phyloP scores from a whole-genome alignment of 1,140 invertebrate species.

The Mamestra configurata region DNA sequence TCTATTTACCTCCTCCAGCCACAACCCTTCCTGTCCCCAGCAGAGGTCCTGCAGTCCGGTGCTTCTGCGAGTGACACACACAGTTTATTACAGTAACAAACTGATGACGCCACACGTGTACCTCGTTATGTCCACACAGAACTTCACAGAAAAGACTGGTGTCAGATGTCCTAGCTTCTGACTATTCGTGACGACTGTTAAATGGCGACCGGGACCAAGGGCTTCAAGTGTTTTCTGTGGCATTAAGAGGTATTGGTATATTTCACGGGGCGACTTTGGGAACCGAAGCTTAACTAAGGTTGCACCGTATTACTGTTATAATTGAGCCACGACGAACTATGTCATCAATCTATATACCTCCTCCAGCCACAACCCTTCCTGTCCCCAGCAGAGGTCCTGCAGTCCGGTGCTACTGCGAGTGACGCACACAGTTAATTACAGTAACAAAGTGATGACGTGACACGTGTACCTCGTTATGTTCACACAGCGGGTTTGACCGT shows the following conservation, averaged over 20 bases:
- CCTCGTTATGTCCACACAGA: slow-evolving; percentile 42
- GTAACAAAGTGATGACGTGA: slow-evolving; percentile 34
- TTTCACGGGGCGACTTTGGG: no score
- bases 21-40: not conserved
- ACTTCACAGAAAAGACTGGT: no score
- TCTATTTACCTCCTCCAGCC: not conserved
- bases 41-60: slow-evolving; percentile 20
- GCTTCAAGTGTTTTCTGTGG: no score
- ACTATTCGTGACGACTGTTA: no score
- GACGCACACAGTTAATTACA: slow-evolving; percentile 46
- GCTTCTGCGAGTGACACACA: slow-evolving; percentile 27
- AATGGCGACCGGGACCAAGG: no score
- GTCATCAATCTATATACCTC: slow-evolving; percentile 13
- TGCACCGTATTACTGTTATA: no score
- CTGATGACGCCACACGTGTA: slow-evolving; percentile 45
- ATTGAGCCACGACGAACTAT: not conserved
- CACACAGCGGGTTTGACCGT: slow-evolving; percentile 30
- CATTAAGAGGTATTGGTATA: no score
- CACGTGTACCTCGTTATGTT: slow-evolving; percentile 48
- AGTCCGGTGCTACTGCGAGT: slow-evolving; percentile 22
- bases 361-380: not conserved
- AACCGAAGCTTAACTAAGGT: no score
- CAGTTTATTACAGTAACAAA: slow-evolving; percentile 45
- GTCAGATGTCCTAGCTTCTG: no score
- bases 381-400: not conserved